These are phyloP conservation scores for Eristalinus aeneus DNA, from an alignment of 2,888 invertebrate genomes.

Conservation along the genomic window DNA sequence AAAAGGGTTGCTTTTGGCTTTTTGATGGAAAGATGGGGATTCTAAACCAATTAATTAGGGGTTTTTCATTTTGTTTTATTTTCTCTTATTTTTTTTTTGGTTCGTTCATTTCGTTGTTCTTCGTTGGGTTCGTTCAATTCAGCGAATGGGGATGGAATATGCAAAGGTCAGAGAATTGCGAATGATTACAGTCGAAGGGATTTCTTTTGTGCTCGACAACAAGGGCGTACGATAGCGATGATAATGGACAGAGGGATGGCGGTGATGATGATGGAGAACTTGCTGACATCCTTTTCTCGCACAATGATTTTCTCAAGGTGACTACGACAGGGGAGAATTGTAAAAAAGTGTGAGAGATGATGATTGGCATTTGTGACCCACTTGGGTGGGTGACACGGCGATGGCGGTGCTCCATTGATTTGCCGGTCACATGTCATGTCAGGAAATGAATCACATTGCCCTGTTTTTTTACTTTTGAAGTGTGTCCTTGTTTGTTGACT, in stretches of 20 bases:
- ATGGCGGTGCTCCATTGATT: not conserved
- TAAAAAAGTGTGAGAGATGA: constrained; percentile 24
- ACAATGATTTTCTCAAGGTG: constrained; percentile 42
- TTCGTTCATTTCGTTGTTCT: not conserved
- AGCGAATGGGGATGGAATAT: constrained; percentile 53
- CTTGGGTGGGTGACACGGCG: constrained; percentile 13
- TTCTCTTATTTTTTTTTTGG: constrained; percentile 3
- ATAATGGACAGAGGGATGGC: not conserved
- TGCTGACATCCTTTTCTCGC: constrained; percentile 36
- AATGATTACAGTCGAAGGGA: constrained; percentile 44
- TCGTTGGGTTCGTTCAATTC: not conserved
- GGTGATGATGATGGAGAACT: not conserved
- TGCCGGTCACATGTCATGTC: constrained; percentile 1
- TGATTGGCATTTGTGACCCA: constrained; percentile 36
- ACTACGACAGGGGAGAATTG: constrained; percentile 22
- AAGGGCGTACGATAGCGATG: not conserved
- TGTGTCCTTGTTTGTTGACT: not conserved
- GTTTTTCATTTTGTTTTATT: constrained; percentile 9
- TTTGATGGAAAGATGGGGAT: not conserved
- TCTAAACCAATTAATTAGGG: constrained; percentile 63
- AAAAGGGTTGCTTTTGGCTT: constrained; percentile 20
- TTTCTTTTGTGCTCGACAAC: constrained; percentile 4
- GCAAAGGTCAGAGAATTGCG: constrained; percentile 62
- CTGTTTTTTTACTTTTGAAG: not conserved
- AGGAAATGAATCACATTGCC: not conserved